A percentile compares a stretch with the other conserved stretches of the same genome.
Evolutionary conservation across 1,140 invertebrate genomes (phyloP).

Genomic region (Lysiphlebus fabarum): DNA sequence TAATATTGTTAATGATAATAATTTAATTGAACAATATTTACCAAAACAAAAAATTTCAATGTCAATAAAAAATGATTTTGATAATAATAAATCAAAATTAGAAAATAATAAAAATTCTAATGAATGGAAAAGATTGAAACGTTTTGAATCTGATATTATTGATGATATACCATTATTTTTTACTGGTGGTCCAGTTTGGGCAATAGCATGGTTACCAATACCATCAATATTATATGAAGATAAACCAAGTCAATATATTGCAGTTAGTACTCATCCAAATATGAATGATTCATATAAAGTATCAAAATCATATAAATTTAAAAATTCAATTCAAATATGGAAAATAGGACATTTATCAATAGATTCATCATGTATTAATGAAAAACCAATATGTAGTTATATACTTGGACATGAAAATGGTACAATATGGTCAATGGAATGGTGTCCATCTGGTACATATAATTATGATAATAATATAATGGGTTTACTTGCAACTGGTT

Average conservation of each 20-base stretch:
- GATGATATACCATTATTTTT: slow-evolving; percentile 55
- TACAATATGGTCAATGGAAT: slow-evolving; percentile 67
- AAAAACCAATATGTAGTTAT: slow-evolving; percentile 47
- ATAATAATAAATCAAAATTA: background rate
- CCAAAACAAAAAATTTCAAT: slow-evolving; percentile 48
- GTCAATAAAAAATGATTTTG: slow-evolving; percentile 31
- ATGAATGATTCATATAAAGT: slow-evolving; percentile 50
- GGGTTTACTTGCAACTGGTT: slow-evolving; percentile 68
- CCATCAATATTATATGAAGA: slow-evolving; percentile 44
- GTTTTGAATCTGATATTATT: slow-evolving; percentile 49
- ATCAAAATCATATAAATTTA: slow-evolving; percentile 43
- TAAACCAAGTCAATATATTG: slow-evolving; percentile 55
- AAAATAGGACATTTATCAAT: slow-evolving; percentile 53
- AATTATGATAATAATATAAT: slow-evolving; percentile 55
- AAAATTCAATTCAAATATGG: slow-evolving; percentile 63
- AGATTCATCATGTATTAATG: background rate
- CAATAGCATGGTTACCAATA: slow-evolving; percentile 60
- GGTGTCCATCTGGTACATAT: slow-evolving; percentile 73
- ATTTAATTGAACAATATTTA: slow-evolving; percentile 40
- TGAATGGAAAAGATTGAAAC: slow-evolving; percentile 34
- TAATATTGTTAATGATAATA: slow-evolving; percentile 32
- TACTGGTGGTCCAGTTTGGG: slow-evolving; percentile 62
- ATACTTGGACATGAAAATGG: slow-evolving; percentile 64
- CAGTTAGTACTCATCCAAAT: slow-evolving; percentile 53
- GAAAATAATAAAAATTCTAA: background rate